These are phyloP conservation scores for Notechis scutatus DNA, from an alignment of 2,113 vertebrate species.

Conservation along the genomic window DNA sequence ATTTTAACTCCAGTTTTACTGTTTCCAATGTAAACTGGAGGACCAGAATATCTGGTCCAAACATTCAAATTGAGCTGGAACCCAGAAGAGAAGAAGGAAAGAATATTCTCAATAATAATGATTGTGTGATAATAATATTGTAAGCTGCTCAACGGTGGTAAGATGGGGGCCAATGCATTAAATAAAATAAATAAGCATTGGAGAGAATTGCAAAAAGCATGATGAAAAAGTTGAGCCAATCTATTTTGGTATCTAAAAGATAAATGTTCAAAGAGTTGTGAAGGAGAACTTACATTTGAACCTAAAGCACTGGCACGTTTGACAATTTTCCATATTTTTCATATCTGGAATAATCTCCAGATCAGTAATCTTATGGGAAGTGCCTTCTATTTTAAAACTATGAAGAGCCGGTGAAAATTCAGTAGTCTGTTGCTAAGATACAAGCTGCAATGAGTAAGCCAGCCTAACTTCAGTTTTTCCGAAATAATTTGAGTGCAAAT, in stretches of 20 bases:
- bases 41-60: neutral
- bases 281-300: neutral
- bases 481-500: neutral
- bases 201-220: too few relatives aligned
- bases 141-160: neutral
- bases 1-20: neutral
- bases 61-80: neutral
- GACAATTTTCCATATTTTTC: neutral
- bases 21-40: neutral
- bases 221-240: neutral
- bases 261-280: neutral
- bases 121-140: neutral
- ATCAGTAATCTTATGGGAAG: neutral
- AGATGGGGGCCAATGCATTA: neutral
- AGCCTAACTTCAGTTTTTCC: neutral
- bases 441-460: neutral
- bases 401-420: neutral
- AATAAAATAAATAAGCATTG: neutral
- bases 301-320: neutral
- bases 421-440: neutral
- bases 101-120: neutral
- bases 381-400: neutral
- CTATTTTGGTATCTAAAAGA: neutral
- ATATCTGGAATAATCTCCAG: neutral
- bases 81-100: neutral